A percentile compares a stretch with the other conserved stretches of the same genome.
These are phyloP conservation scores for Archivesica marissinica DNA, from an alignment of 1,140 invertebrate species.

Conservation along the genomic window DNA sequence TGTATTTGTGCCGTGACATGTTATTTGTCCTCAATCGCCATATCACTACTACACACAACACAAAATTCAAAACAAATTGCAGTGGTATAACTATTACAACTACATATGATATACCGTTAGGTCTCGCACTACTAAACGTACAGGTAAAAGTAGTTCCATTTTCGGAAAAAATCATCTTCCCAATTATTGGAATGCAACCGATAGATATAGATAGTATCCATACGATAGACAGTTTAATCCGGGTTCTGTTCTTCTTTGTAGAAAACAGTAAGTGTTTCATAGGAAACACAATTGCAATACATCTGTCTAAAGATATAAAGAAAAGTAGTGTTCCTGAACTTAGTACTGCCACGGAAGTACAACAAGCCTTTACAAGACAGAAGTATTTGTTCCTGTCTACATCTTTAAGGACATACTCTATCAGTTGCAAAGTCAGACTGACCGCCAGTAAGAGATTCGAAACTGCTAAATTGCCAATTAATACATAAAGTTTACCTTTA, in stretches of 20 bases:
- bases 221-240: not conserved
- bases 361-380: not conserved
- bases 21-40: not conserved
- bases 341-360: not conserved
- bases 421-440: not conserved
- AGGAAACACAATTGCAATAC: conserved; percentile 23
- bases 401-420: not conserved
- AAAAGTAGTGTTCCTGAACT: not conserved
- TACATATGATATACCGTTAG: not conserved
- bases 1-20: not conserved
- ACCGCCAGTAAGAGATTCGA: conserved; percentile 1
- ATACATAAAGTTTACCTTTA: conserved; percentile 7
- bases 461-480: conserved; percentile 18
- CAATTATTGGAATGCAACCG: not conserved
- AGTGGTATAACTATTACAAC: not conserved
- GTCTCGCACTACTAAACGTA: not conserved
- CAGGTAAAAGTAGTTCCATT: not conserved
- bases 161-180: not conserved
- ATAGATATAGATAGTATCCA: not conserved
- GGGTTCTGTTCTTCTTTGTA: not conserved
- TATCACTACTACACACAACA: not conserved
- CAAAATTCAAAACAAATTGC: not conserved
- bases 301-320: conserved; percentile 25
- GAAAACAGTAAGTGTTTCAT: not conserved
- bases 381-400: not conserved